These are phyloP conservation scores for Ceuthmochares aereus DNA, from an alignment of 2,113 vertebrate species.

Conservation along the genomic window DNA sequence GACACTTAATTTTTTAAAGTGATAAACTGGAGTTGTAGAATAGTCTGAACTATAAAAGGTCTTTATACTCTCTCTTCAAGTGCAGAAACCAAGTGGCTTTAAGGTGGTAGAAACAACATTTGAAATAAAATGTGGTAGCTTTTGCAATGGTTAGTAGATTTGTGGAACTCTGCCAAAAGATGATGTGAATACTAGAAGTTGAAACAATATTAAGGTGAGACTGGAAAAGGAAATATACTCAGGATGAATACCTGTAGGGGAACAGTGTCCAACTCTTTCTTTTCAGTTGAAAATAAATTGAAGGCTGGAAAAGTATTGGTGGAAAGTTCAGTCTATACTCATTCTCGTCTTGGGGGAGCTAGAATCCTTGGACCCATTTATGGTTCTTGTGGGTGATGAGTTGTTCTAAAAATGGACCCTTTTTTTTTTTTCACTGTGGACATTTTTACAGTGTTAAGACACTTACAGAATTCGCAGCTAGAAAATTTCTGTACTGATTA, in stretches of 20 bases:
- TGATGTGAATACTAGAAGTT: not conserved
- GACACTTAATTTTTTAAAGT: not conserved
- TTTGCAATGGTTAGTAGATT: not conserved
- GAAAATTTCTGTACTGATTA: not conserved
- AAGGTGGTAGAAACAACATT: not conserved
- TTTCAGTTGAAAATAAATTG: not conserved
- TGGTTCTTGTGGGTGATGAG: not conserved
- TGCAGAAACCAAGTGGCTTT: not conserved
- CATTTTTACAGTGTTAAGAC: not conserved
- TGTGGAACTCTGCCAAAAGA: not conserved
- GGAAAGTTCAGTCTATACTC: not conserved
- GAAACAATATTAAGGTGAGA: not conserved
- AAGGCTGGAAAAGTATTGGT: not conserved
- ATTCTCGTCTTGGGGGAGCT: not conserved
- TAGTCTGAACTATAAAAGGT: not conserved
- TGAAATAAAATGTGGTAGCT: not conserved
- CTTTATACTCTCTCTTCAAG: not conserved
- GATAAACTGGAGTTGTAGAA: not conserved
- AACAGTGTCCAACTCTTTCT: not conserved
- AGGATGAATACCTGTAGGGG: not conserved
- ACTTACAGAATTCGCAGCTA: not conserved
- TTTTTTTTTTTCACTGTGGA: not conserved
- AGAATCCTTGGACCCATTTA: not conserved
- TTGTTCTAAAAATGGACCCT: not conserved
- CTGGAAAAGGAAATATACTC: not conserved